Base-by-base conservation (phyloP, 2,113 vertebrate species). In the Campylorhamphus procurvoides region DNA sequence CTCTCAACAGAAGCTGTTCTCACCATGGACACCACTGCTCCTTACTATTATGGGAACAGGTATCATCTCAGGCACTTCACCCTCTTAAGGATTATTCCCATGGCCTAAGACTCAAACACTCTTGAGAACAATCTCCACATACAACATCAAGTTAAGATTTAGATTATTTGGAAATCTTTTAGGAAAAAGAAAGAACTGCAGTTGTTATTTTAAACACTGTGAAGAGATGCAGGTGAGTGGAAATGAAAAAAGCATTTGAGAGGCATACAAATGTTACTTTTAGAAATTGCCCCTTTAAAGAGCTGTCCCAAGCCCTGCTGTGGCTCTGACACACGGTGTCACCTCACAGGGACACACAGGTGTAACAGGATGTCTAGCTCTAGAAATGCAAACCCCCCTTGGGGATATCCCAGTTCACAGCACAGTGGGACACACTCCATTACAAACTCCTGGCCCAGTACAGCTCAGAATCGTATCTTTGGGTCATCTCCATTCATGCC, bases 241-340 rank as follows among this genome's bases (percentile, higher is more conserved):
- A 69, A 80, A 76, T 19, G 2, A 31, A 42, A 24, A 31, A 52
- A 42, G 5, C 29, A 50, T 18, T 79, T 80, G 67, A 80, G 66
- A 82, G 44, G 24, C 37, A 49, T 0, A 31, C 25, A 74, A 55
- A n/a, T 42, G 28, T 49, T 44, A 24, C 12, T 42, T 69, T 77
- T 17, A 56, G 64, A 86, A 85, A 80, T 33, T 11, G 28, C 14
- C 31, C n/a, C 44, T 64, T 50, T 8, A 13, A 79, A 39, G 1
- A 53, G 46, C 59, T 83, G 52, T 10, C 40, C 37, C 20, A 84
- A 85, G 75, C 27, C 64, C 31, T 1, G 5, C 18, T 4, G 24
- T 27, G 58, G 35, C 66, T 44, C 39, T 62, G 33, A 39, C 0
- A 20, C 1, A 12, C 0, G 0, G 4, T 4, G 5, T 8, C 50